phyloP scores from a whole-genome alignment of 2,888 invertebrate species.

The Caenorhabditis sp. region DNA sequence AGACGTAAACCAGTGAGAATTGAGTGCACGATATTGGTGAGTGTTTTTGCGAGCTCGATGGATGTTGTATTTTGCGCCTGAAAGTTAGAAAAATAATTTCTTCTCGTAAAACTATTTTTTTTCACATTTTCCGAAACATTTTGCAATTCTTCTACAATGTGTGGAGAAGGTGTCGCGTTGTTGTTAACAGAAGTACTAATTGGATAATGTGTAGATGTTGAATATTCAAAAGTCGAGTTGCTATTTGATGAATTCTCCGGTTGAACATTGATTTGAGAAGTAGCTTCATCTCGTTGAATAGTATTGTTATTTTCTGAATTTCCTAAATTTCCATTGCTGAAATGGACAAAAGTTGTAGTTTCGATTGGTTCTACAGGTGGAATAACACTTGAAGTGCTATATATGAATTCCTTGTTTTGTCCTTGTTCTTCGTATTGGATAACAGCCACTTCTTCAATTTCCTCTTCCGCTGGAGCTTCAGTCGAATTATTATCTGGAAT shows the following conservation, averaged over 20 bases:
- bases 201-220: constrained; percentile 38
- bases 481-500: background rate
- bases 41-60: constrained; percentile 28
- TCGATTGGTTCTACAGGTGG: constrained; percentile 32
- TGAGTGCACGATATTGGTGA: constrained; percentile 34
- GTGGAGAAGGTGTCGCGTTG: constrained; percentile 27
- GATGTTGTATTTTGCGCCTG: constrained; percentile 34
- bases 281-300: constrained; percentile 27
- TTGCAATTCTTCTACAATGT: constrained; percentile 19
- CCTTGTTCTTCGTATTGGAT: constrained; percentile 4
- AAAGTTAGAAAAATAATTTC: constrained; percentile 3
- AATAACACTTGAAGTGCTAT: constrained; percentile 34
- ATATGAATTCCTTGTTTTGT: constrained; percentile 15
- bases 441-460: constrained; percentile 11
- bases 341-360: constrained; percentile 41
- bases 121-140: constrained; percentile 20
- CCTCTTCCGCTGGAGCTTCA: too few relatives aligned
- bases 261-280: background rate
- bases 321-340: constrained; percentile 46
- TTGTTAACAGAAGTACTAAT: background rate
- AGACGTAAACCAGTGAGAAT: constrained; percentile 32
- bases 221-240: constrained; percentile 11
- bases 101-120: background rate
- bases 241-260: background rate
- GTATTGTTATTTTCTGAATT: background rate